A percentile compares a stretch with the other conserved stretches of the same genome.
Conservation (phyloP, 1,140 invertebrate species). For the Plectrocnemia conspersa region DNA sequence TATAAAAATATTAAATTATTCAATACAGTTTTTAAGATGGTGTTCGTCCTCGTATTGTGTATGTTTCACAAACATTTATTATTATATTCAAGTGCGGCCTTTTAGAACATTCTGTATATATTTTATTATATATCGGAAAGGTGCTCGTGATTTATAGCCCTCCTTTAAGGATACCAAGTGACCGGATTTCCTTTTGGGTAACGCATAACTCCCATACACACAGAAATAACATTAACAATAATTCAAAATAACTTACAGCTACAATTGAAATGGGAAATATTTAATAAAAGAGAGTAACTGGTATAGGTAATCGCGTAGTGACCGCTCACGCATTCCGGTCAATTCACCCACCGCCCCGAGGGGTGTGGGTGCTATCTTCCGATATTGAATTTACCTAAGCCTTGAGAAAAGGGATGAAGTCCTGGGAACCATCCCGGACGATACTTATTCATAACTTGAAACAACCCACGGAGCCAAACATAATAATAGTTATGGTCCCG, state of each 20-base stretch:
- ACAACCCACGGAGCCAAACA: not conserved
- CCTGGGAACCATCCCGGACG: constrained; percentile 2
- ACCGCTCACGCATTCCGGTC: constrained; percentile 11
- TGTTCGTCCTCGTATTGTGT: too few species aligned
- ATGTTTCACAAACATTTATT: too few species aligned
- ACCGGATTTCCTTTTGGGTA: constrained; percentile 21
- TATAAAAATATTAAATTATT: too few species aligned
- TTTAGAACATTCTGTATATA: too few species aligned
- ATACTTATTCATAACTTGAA: constrained; percentile 34
- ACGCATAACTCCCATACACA: not conserved
- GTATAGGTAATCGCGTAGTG: not conserved
- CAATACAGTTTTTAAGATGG: too few species aligned
- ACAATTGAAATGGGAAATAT: too few species aligned
- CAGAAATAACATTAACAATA: not conserved
- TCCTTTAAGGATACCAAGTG: constrained; percentile 14
- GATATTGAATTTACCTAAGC: constrained; percentile 36
- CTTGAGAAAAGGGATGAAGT: constrained; percentile 29
- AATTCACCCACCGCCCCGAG: not conserved
- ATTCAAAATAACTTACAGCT: too few species aligned
- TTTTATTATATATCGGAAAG: too few species aligned
- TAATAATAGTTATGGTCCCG: not conserved
- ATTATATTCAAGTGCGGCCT: too few species aligned
- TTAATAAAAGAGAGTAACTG: not conserved
- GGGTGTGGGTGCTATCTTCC: constrained; percentile 14
- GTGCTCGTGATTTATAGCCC: constrained; percentile 20